phyloP scores from a whole-genome alignment of 2,888 invertebrate species.

The Ochropleura leucogaster region DNA sequence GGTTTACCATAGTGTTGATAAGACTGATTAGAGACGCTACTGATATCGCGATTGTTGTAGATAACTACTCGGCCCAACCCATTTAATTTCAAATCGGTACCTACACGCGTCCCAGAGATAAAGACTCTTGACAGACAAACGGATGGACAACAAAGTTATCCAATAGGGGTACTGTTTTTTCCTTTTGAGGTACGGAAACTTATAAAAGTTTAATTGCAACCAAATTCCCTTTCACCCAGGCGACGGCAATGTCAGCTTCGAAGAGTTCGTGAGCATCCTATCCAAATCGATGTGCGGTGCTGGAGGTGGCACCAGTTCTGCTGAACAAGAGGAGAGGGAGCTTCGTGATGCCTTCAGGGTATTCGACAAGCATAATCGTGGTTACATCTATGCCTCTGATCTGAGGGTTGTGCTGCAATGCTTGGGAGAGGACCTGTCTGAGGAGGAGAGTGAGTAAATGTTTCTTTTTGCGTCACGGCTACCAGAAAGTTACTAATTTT shows the following conservation, averaged over 20 bases:
- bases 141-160: too few species aligned
- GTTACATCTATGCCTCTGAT: constrained; percentile 97
- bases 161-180: too few species aligned
- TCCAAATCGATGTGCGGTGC: constrained; percentile 93
- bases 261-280: constrained; percentile 96
- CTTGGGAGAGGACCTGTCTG: constrained; percentile 96
- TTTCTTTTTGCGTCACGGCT: neutral
- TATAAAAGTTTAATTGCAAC: neutral
- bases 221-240: constrained; percentile 85
- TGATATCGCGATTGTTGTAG: too few species aligned
- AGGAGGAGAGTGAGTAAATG: constrained; percentile 95
- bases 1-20: neutral
- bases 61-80: too few species aligned
- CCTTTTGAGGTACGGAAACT: too few species aligned
- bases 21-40: too few species aligned
- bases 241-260: constrained; percentile 96
- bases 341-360: constrained; percentile 96
- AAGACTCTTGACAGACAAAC: too few species aligned
- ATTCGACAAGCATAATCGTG: constrained; percentile 97
- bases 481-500: neutral
- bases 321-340: constrained; percentile 95
- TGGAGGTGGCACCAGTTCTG: constrained; percentile 91
- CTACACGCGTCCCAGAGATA: too few species aligned
- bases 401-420: constrained; percentile 96
- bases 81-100: too few species aligned